phyloP scores from a whole-genome alignment of 1,140 invertebrate genomes.

The Tetragnatha versicolor region DNA sequence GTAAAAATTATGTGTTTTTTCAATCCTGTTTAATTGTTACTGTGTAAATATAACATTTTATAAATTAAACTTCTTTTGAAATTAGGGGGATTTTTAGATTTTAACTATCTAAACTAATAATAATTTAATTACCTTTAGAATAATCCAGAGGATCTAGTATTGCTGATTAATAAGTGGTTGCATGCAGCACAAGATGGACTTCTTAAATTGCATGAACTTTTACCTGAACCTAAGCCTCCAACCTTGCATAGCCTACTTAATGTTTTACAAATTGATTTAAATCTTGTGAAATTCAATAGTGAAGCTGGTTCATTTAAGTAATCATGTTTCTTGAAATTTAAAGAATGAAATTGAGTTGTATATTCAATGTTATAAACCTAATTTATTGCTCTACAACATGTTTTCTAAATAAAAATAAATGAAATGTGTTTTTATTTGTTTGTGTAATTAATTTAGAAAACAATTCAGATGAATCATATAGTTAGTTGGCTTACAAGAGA shows the following conservation, averaged over 20 bases:
- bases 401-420: background rate
- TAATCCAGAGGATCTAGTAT: background rate
- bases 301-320: background rate
- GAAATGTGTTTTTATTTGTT: background rate
- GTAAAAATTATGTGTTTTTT: background rate
- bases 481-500: no score
- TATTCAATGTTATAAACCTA: background rate
- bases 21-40: background rate
- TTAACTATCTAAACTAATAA: background rate
- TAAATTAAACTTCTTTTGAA: background rate
- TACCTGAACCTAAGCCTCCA: constrained; percentile 11
- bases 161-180: constrained; percentile 15
- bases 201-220: background rate
- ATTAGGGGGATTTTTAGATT: background rate
- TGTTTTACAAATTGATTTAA: constrained; percentile 8
- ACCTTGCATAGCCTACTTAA: background rate
- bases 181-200: constrained; percentile 5
- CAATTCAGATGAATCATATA: no score
- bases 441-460: background rate
- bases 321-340: background rate
- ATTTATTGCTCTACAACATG: background rate
- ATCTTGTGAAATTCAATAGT: background rate
- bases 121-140: constrained; percentile 6
- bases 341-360: background rate
- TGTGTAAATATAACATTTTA: background rate